Conservation (phyloP, 2,888 invertebrate genomes). For the Cinara cedri region DNA sequence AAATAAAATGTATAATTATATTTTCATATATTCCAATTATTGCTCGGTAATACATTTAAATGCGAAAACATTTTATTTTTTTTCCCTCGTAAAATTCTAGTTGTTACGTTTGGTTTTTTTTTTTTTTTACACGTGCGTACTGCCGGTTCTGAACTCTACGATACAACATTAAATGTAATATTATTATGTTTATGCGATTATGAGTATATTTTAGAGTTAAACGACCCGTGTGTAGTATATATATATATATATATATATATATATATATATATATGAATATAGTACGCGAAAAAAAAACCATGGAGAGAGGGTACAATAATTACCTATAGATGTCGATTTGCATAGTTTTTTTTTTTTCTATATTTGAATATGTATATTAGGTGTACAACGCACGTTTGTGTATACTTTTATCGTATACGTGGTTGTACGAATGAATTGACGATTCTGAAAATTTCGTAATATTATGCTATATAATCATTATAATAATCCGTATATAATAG, state of each 20-base stretch:
- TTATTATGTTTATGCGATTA: background rate
- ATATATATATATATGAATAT: too few species aligned
- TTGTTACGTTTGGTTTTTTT: too few species aligned
- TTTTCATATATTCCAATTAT: background rate
- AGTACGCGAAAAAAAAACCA: background rate
- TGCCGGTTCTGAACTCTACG: background rate
- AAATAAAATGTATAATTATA: constrained; percentile 10
- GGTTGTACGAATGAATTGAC: constrained; percentile 6
- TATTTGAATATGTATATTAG: constrained; percentile 30
- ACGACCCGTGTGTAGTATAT: constrained; percentile 27
- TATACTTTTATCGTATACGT: constrained; percentile 7
- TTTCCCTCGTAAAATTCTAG: background rate
- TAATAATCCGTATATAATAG: too few species aligned
- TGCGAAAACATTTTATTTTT: background rate
- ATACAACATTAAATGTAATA: too few species aligned
- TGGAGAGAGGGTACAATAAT: constrained; percentile 11
- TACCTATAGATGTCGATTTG: constrained; percentile 24
- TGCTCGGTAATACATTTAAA: background rate
- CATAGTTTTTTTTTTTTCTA: constrained; percentile 17
- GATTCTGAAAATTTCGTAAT: background rate
- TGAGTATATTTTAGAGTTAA: constrained; percentile 32
- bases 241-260: too few species aligned
- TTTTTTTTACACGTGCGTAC: background rate
- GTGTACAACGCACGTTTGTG: constrained; percentile 23
- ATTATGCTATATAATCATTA: background rate